A percentile compares a stretch with the other conserved stretches of the same genome.
Conservation (phyloP, 2,113 vertebrate species). For the cattle (Bos taurus) region DNA sequence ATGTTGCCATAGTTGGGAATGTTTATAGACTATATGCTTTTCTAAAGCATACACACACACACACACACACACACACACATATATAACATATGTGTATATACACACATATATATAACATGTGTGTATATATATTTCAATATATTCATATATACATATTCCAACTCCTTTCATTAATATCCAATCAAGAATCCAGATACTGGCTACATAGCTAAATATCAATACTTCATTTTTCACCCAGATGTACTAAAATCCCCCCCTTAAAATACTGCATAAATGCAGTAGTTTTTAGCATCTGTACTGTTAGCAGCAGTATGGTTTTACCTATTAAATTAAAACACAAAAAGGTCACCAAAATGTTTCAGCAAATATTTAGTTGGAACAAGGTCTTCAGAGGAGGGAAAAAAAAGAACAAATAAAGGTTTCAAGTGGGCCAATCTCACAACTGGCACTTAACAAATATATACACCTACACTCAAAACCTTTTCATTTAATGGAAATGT, state of each 20-base stretch:
- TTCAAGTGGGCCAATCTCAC: background rate
- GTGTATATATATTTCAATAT: background rate
- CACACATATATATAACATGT: background rate
- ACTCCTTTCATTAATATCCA: conserved; percentile 3
- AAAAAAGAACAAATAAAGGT: conserved; percentile 15
- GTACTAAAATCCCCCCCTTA: background rate
- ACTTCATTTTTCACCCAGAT: background rate
- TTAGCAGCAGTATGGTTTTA: background rate
- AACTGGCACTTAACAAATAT: conserved; percentile 16
- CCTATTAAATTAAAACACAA: conserved; percentile 41
- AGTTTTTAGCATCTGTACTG: background rate
- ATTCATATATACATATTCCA: background rate
- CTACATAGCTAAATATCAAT: background rate
- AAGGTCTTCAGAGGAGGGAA: background rate
- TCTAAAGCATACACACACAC: background rate
- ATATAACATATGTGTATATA: background rate
- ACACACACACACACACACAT: background rate
- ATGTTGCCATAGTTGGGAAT: background rate
- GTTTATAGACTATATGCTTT: background rate
- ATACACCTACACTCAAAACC: background rate
- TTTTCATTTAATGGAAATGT: background rate
- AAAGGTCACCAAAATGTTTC: conserved; percentile 22
- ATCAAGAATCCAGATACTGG: background rate
- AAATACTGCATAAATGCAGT: conserved; percentile 5
- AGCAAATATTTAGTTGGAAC: conserved; percentile 53